These are phyloP conservation scores for Neodiprion virginianus DNA, from an alignment of 1,140 invertebrate genomes.

Conservation along the genomic window DNA sequence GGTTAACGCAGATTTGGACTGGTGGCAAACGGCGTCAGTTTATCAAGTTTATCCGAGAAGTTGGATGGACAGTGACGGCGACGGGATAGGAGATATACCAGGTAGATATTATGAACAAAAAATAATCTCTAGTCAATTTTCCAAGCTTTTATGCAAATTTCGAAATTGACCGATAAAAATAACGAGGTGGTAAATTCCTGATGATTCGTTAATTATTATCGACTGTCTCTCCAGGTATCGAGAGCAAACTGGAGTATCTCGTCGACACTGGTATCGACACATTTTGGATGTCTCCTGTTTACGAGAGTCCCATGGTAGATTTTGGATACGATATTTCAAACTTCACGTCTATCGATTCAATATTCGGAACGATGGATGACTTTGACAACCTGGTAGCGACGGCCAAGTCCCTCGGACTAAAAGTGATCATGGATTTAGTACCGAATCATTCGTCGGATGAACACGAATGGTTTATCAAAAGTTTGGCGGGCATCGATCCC, in stretches of 20 bases:
- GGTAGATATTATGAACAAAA: conserved; percentile 55
- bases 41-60: conserved; percentile 83
- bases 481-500: conserved; percentile 60
- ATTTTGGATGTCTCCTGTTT: conserved; percentile 74
- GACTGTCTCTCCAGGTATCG: conserved; percentile 46
- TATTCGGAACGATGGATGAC: conserved; percentile 70
- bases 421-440: conserved; percentile 72
- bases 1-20: conserved; percentile 57
- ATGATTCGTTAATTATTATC: background rate
- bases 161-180: too few species aligned
- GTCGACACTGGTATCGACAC: conserved; percentile 58
- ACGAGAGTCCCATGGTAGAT: conserved; percentile 70
- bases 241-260: conserved; percentile 58
- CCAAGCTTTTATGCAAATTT: too few species aligned
- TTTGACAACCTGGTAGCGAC: conserved; percentile 64
- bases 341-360: conserved; percentile 66
- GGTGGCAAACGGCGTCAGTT: conserved; percentile 78
- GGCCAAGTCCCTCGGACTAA: conserved; percentile 53
- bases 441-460: conserved; percentile 79
- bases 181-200: background rate
- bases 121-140: background rate
- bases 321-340: conserved; percentile 73
- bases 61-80: conserved; percentile 75
- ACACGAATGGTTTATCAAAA: conserved; percentile 74
- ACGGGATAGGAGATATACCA: conserved; percentile 78